Percentiles rank a stretch among this genome's conserved stretches.
Conservation (phyloP, 2,888 invertebrate genomes). For the Pterostichus madidus region DNA sequence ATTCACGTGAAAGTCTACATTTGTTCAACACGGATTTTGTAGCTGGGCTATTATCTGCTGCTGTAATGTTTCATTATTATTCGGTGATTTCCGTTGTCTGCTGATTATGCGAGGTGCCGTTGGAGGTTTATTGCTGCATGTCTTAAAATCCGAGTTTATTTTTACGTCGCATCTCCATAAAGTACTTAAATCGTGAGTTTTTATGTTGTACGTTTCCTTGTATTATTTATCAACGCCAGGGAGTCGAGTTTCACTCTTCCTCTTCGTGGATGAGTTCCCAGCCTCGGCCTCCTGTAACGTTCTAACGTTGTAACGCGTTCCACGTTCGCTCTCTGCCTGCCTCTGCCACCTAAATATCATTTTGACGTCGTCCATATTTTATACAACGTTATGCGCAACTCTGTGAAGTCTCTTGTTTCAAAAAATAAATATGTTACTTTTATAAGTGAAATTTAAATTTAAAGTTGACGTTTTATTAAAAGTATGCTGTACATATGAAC, state of each 20-base stretch:
- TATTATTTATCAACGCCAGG: conserved; percentile 38
- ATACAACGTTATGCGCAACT: conserved; percentile 34
- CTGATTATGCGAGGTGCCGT: not conserved
- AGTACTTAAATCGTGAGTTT: conserved; percentile 45
- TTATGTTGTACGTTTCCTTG: conserved; percentile 44
- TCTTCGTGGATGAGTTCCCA: not conserved
- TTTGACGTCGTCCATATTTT: conserved; percentile 49
- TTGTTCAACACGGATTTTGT: not conserved
- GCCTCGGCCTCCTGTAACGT: not conserved
- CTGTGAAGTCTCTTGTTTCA: conserved; percentile 30
- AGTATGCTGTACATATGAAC: not conserved
- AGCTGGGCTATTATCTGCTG: too few relatives aligned
- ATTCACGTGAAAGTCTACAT: conserved; percentile 44
- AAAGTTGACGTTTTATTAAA: conserved; percentile 32
- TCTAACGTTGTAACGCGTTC: conserved; percentile 16
- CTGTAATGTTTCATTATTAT: conserved; percentile 13
- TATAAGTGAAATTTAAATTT: conserved; percentile 45
- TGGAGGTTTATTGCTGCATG: conserved; percentile 18
- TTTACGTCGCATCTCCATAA: conserved; percentile 42
- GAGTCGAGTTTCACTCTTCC: conserved; percentile 15
- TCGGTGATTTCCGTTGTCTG: conserved; percentile 3
- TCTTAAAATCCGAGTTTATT: conserved; percentile 46
- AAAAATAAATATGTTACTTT: conserved; percentile 42
- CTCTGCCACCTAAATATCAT: conserved; percentile 40
- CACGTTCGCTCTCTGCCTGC: conserved; percentile 24